These are phyloP conservation scores for Meandrusa payeni DNA, from an alignment of 2,888 invertebrate genomes.

Conservation along the genomic window DNA sequence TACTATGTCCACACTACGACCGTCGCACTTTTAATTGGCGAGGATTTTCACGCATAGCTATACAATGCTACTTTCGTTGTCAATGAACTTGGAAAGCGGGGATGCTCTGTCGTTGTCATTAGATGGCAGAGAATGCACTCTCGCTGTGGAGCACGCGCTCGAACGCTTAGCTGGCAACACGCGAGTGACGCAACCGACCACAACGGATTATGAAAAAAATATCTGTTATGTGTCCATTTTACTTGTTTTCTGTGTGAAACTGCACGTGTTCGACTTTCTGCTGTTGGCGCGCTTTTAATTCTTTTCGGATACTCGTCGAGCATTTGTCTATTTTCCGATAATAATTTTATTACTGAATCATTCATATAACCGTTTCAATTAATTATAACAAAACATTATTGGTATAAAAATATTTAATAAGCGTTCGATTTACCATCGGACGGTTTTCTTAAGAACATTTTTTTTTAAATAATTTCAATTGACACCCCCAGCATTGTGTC, in stretches of 20 bases:
- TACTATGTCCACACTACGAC: conserved; percentile 11
- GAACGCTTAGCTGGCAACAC: conserved; percentile 41
- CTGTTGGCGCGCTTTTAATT: background rate
- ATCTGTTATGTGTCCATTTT: conserved; percentile 13
- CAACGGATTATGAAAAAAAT: conserved; percentile 21
- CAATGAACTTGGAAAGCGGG: conserved; percentile 80
- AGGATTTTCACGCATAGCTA: conserved; percentile 70
- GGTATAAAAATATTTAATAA: too few relatives aligned
- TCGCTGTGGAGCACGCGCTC: conserved; percentile 59
- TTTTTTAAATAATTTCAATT: too few relatives aligned
- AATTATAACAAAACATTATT: too few relatives aligned
- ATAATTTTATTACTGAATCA: too few relatives aligned
- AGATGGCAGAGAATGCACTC: conserved; percentile 75
- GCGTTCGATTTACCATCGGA: too few relatives aligned
- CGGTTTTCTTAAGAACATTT: too few relatives aligned
- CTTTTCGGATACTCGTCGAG: background rate
- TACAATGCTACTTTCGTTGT: conserved; percentile 71
- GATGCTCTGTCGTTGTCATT: conserved; percentile 74
- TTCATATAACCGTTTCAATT: too few relatives aligned
- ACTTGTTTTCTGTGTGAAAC: background rate
- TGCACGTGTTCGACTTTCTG: conserved; percentile 11
- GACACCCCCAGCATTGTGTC: too few relatives aligned
- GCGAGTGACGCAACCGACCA: conserved; percentile 51
- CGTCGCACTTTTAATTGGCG: conserved; percentile 51
- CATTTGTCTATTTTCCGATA: too few relatives aligned